These are phyloP conservation scores for Arctopsyche grandis DNA, from an alignment of 1,140 invertebrate genomes.

Conservation along the genomic window DNA sequence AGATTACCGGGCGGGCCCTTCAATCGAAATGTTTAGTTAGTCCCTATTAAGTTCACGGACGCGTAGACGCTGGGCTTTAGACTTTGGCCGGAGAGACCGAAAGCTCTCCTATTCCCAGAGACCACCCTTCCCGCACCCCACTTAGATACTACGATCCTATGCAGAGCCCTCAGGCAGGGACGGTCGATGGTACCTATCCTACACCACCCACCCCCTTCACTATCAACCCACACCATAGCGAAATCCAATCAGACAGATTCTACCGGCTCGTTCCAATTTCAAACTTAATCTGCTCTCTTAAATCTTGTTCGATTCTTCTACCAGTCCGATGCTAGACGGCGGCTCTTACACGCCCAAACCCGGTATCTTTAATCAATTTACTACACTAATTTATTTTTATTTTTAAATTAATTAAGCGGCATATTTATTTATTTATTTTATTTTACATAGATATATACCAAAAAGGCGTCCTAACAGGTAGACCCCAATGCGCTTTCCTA, in stretches of 20 bases:
- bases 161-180: too few relatives aligned
- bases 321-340: constrained; percentile 31
- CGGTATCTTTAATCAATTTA: constrained; percentile 36
- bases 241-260: constrained; percentile 54
- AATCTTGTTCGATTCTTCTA: constrained; percentile 53
- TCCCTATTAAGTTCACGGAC: constrained; percentile 27
- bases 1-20: constrained; percentile 4
- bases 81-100: constrained; percentile 18
- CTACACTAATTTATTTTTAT: constrained; percentile 6
- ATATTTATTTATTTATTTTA: too few relatives aligned
- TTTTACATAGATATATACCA: too few relatives aligned
- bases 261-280: constrained; percentile 51
- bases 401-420: too few relatives aligned
- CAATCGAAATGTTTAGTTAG: constrained; percentile 31
- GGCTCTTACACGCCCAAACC: neutral
- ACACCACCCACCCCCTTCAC: neutral
- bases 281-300: constrained; percentile 54
- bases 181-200: neutral
- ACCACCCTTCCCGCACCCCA: neutral
- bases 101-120: neutral
- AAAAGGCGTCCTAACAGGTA: too few relatives aligned
- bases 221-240: neutral
- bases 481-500: too few relatives aligned
- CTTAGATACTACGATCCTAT: too few relatives aligned
- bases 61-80: constrained; percentile 31